These are phyloP conservation scores for Apeltes quadracus DNA, from an alignment of 2,113 vertebrate genomes.

Conservation along the genomic window DNA sequence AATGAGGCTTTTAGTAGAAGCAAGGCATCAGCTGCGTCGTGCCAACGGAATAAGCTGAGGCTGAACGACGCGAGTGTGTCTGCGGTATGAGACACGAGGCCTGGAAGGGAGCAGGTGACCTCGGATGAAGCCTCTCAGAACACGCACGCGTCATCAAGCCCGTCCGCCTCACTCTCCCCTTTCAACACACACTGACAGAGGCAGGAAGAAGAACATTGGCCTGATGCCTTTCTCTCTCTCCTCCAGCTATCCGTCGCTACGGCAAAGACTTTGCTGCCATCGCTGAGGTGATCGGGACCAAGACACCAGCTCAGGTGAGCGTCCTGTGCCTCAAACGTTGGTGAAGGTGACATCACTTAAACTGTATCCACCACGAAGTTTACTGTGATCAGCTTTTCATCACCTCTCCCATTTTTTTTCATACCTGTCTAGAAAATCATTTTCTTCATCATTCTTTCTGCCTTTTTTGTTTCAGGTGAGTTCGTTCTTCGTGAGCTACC, in stretches of 20 bases:
- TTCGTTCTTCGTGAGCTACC: constrained; percentile 91
- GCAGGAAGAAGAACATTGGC: not conserved
- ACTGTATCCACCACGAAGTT: not conserved
- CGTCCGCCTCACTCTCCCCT: not conserved
- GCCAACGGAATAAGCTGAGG: not conserved
- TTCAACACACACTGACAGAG: not conserved
- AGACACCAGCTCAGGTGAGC: constrained; percentile 88
- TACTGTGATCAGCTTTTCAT: constrained; percentile 29
- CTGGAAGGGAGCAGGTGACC: constrained; percentile 40
- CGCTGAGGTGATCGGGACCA: constrained; percentile 90
- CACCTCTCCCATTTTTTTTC: constrained; percentile 14
- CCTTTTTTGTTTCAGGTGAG: constrained; percentile 82
- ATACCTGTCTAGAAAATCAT: not conserved
- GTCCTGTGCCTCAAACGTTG: not conserved
- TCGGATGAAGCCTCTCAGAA: constrained; percentile 35
- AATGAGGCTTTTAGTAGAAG: not conserved
- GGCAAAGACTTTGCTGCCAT: constrained; percentile 90
- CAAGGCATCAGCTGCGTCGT: constrained; percentile 12
- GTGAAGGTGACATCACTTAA: not conserved
- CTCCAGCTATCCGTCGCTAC: constrained; percentile 87
- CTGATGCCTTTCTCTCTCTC: not conserved
- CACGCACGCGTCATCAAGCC: constrained; percentile 8
- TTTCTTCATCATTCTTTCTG: constrained; percentile 12
- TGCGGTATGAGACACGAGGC: constrained; percentile 3
- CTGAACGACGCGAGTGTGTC: not conserved